phyloP scores from a whole-genome alignment of 2,888 invertebrate species.

The Polyommatus iphigenia region DNA sequence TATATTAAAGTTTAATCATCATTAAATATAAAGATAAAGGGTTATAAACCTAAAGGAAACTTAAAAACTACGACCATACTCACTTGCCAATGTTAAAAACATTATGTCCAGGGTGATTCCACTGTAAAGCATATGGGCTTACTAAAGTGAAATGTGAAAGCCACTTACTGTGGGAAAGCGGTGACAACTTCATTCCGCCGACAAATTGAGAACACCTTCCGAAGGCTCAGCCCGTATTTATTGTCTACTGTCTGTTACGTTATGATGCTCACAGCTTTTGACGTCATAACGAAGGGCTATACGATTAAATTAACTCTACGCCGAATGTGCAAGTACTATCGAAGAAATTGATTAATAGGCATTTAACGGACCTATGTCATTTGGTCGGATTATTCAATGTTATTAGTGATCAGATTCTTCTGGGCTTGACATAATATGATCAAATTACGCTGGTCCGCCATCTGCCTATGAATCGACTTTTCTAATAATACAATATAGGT shows the following conservation, averaged over 20 bases:
- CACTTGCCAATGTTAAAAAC: background rate
- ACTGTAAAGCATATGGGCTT: slow-evolving; percentile 30
- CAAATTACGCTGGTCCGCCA: too few species aligned
- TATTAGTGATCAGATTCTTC: too few species aligned
- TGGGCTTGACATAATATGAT: too few species aligned
- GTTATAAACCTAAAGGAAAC: too few species aligned
- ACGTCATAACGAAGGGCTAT: background rate
- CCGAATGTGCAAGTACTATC: too few species aligned
- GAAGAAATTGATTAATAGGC: too few species aligned
- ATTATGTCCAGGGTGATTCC: slow-evolving; percentile 23
- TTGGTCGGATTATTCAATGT: too few species aligned
- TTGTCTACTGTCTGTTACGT: slow-evolving; percentile 61
- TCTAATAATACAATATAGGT: too few species aligned
- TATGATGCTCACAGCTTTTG: background rate
- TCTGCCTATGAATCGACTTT: too few species aligned
- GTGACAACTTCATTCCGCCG: slow-evolving; percentile 74
- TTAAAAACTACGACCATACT: background rate
- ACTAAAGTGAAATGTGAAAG: slow-evolving; percentile 71
- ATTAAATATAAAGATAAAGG: too few species aligned
- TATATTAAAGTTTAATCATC: too few species aligned
- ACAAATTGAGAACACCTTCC: slow-evolving; percentile 78
- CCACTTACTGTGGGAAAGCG: slow-evolving; percentile 72
- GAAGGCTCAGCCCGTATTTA: slow-evolving; percentile 64
- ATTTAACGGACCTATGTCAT: too few species aligned
- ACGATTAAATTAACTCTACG: background rate